These are phyloP conservation scores for Thinocorus orbignyianus DNA, from an alignment of 2,113 vertebrate genomes.

Conservation along the genomic window DNA sequence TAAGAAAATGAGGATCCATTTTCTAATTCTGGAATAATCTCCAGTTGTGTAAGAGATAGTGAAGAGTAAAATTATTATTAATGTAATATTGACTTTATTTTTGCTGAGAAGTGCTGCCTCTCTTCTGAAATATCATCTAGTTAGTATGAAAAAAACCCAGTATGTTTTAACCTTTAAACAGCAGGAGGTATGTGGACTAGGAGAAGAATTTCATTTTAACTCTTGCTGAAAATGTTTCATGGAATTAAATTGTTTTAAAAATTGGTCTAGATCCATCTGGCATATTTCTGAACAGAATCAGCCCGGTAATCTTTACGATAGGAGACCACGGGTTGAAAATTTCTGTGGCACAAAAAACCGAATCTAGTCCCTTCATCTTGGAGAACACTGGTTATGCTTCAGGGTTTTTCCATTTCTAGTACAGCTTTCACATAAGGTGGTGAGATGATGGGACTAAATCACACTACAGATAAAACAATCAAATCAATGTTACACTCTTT, in stretches of 20 bases:
- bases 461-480: neutral
- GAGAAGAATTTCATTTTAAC: neutral
- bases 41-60: neutral
- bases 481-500: neutral
- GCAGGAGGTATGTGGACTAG: neutral
- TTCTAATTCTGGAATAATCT: neutral
- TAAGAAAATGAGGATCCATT: neutral
- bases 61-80: neutral
- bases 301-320: neutral
- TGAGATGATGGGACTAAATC: neutral
- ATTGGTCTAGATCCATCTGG: neutral
- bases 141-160: neutral
- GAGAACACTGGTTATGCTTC: neutral
- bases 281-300: neutral
- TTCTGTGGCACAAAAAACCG: neutral
- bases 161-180: neutral
- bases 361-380: neutral
- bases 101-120: neutral
- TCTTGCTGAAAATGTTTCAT: neutral
- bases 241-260: neutral
- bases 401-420: neutral
- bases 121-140: constrained; percentile 1
- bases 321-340: neutral
- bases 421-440: neutral
- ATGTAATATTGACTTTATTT: neutral